Evolutionary conservation across 2,797 vertebrate species (phyloP).

Genomic region (Notamacropus eugenii): DNA sequence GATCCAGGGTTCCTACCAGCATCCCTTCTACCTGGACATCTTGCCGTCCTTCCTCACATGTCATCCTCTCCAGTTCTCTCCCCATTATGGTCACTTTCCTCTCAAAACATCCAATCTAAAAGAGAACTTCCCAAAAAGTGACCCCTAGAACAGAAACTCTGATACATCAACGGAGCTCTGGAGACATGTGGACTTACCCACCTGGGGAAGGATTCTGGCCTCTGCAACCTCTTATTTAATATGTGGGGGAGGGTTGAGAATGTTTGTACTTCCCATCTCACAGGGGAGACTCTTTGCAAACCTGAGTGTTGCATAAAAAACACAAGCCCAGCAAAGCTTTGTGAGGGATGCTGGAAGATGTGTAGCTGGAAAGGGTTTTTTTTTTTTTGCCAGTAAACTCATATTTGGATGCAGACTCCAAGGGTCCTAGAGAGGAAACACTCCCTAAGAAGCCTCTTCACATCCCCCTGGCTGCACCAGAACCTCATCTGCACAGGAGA

Average conservation of each 20-base stretch:
- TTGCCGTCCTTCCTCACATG: background rate
- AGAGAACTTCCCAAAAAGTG: background rate
- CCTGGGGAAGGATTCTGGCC: background rate
- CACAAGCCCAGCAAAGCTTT: background rate
- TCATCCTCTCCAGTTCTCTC: background rate
- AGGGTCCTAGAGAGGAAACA: background rate
- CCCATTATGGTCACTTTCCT: background rate
- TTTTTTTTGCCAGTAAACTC: background rate
- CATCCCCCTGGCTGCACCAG: background rate
- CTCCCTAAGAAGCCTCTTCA: too few species aligned
- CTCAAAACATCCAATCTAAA: background rate
- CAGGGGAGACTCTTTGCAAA: background rate
- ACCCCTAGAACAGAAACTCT: background rate
- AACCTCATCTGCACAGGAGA: background rate
- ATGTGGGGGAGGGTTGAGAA: background rate
- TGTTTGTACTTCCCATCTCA: background rate
- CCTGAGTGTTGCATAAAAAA: background rate
- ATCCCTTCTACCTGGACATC: background rate
- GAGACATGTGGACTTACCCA: too few species aligned
- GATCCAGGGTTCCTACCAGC: background rate
- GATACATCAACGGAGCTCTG: too few species aligned
- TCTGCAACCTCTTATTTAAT: background rate
- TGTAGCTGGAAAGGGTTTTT: background rate
- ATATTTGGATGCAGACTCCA: background rate
- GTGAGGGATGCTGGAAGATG: background rate